Evolutionary conservation across 2,113 vertebrate species (phyloP).

Genomic region (Caloenas nicobarica): DNA sequence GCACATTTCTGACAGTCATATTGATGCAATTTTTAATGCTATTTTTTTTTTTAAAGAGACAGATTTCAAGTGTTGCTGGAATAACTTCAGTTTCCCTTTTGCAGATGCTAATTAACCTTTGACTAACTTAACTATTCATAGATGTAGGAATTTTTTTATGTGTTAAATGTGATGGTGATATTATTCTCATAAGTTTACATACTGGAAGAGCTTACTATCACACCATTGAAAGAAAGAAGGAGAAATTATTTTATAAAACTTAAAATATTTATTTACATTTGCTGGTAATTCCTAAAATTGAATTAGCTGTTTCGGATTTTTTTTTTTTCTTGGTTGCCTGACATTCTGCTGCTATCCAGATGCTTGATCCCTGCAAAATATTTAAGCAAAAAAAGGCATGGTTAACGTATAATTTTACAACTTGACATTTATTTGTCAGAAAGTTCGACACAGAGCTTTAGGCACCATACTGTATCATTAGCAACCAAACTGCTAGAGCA

Average conservation of each 20-base stretch:
- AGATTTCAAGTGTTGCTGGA: slow-evolving; percentile 58
- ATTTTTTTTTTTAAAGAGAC: slow-evolving; percentile 53
- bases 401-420: neutral
- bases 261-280: neutral
- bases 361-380: neutral
- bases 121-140: slow-evolving; percentile 54
- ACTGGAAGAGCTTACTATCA: neutral
- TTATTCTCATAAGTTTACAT: neutral
- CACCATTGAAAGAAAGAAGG: neutral
- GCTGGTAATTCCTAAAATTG: neutral
- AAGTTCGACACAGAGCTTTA: neutral
- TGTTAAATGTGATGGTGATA: neutral
- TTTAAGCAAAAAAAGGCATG: neutral
- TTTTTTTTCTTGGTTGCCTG: neutral
- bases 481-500: neutral
- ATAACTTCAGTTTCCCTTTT: slow-evolving; percentile 61
- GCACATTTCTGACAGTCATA: slow-evolving; percentile 75
- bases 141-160: neutral
- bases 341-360: neutral
- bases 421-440: neutral
- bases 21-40: slow-evolving; percentile 61
- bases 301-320: neutral
- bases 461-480: neutral
- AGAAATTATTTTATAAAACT: neutral
- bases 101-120: slow-evolving; percentile 73